phyloP scores from a whole-genome alignment of 1,140 invertebrate genomes.

The Aphaenogaster ashmeadi region DNA sequence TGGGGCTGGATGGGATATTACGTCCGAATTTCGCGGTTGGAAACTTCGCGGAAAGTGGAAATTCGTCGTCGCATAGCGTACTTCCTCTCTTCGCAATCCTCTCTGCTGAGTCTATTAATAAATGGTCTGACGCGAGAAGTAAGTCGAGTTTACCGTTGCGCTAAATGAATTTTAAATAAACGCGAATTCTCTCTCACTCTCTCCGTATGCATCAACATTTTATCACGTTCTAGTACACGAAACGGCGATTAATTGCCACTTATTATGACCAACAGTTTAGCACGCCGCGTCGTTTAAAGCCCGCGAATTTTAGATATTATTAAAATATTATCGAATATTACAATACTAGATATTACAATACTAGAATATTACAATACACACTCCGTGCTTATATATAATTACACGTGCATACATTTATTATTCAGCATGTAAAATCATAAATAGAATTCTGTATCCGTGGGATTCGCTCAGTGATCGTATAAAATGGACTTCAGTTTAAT shows the following conservation, averaged over 20 bases:
- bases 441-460: constrained; percentile 15
- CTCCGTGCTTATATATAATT: neutral
- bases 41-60: constrained; percentile 58
- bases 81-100: constrained; percentile 18
- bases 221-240: constrained; percentile 5
- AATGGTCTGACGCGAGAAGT: constrained; percentile 13
- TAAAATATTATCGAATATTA: neutral
- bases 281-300: neutral
- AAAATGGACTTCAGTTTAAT: constrained; percentile 2
- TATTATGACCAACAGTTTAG: constrained; percentile 11
- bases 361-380: constrained; percentile 8
- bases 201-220: neutral
- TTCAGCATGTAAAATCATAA: constrained; percentile 15
- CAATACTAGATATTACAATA: constrained; percentile 1
- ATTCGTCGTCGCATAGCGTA: constrained; percentile 25
- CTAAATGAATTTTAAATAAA: constrained; percentile 50
- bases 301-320: neutral
- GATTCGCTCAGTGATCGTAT: neutral
- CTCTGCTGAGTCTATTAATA: constrained; percentile 45
- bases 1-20: constrained; percentile 60
- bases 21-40: constrained; percentile 66
- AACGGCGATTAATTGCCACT: constrained; percentile 16
- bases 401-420: neutral
- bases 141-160: constrained; percentile 39
- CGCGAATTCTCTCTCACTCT: neutral